A percentile compares a stretch with the other conserved stretches of the same genome.
phyloP scores from a whole-genome alignment of 2,113 vertebrate species.

The Periophthalmus modestus region DNA sequence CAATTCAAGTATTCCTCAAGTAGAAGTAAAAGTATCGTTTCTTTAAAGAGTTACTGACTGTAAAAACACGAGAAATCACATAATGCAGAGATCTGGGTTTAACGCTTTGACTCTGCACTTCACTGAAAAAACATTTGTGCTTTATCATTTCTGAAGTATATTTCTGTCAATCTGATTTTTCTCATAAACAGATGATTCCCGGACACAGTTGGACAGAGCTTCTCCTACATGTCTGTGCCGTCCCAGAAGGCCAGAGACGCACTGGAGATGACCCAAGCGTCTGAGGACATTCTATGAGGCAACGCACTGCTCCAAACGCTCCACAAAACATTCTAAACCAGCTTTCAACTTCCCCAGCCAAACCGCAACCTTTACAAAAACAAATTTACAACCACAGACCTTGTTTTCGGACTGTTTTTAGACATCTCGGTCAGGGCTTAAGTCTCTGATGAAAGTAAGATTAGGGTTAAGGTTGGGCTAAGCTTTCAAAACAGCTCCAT shows the following conservation, averaged over 20 bases:
- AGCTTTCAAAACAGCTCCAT: constrained; percentile 56
- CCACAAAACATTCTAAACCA: constrained; percentile 48
- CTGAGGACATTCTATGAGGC: constrained; percentile 26
- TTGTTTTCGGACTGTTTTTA: constrained; percentile 58
- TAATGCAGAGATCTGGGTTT: no score
- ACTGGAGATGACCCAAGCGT: constrained; percentile 35
- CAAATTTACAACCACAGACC: constrained; percentile 54
- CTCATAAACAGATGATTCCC: neutral
- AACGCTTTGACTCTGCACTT: neutral
- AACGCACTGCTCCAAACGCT: constrained; percentile 22
- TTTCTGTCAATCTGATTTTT: neutral
- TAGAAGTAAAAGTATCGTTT: no score
- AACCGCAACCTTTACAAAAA: constrained; percentile 38
- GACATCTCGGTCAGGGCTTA: constrained; percentile 34
- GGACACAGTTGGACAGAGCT: neutral
- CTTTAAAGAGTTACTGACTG: no score
- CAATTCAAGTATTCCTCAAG: no score
- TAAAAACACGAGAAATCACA: no score
- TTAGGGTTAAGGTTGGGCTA: constrained; percentile 54
- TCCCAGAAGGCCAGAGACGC: constrained; percentile 14
- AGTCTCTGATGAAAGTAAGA: constrained; percentile 51
- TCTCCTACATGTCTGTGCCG: neutral
- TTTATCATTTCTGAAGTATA: neutral
- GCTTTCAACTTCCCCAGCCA: constrained; percentile 40
- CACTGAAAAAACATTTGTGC: neutral